These are phyloP conservation scores for Meteorus cinctellus DNA, from an alignment of 2,888 invertebrate species.

Conservation along the genomic window DNA sequence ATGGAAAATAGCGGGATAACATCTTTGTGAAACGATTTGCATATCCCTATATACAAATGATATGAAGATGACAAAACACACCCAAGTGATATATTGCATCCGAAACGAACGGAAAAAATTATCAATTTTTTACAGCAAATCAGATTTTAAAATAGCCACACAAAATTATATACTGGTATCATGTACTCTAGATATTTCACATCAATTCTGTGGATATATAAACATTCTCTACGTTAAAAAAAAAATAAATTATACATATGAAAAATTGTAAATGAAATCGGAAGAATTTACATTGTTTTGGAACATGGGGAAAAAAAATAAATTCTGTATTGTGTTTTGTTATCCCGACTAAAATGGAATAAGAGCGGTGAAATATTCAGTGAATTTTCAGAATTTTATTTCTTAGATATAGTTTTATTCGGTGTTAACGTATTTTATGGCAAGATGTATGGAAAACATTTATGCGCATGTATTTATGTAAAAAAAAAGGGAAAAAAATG, in stretches of 20 bases:
- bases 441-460: background rate
- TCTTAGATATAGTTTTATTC: background rate
- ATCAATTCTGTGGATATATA: background rate
- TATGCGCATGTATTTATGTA: constrained; percentile 29
- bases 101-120: background rate
- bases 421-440: background rate
- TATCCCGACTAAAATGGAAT: background rate
- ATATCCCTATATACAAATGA: background rate
- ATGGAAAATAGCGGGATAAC: background rate
- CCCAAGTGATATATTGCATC: background rate
- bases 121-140: constrained; percentile 27
- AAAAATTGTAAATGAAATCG: background rate
- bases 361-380: background rate
- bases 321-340: background rate
- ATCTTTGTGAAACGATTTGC: background rate
- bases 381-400: background rate
- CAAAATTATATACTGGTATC: background rate
- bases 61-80: background rate
- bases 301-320: background rate
- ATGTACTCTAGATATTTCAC: background rate
- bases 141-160: constrained; percentile 35
- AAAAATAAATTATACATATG: background rate
- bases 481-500: constrained; percentile 28
- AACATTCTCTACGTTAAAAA: constrained; percentile 1
- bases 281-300: background rate